Evolutionary conservation across 2,888 invertebrate species (phyloP).

Genomic region (Anthrax anthrax): DNA sequence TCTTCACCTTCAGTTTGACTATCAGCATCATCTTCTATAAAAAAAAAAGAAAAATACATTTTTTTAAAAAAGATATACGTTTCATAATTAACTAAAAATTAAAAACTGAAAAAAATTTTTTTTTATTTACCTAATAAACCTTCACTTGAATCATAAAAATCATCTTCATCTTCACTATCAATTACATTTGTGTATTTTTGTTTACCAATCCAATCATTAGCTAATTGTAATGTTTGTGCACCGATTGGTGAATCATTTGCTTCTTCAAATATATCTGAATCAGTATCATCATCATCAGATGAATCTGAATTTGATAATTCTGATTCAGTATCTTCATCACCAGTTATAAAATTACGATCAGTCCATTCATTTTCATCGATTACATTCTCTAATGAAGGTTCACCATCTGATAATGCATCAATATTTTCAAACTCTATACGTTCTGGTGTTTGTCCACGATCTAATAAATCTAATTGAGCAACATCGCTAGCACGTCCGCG

Average conservation of each 20-base stretch:
- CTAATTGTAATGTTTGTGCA: slow-evolving; percentile 50
- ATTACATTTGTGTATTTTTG: slow-evolving; percentile 37
- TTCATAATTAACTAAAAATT: not conserved
- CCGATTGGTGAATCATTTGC: slow-evolving; percentile 42
- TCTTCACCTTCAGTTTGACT: slow-evolving; percentile 64
- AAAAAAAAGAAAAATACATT: slow-evolving; percentile 1
- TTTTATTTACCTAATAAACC: slow-evolving; percentile 31
- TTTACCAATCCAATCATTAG: slow-evolving; percentile 51
- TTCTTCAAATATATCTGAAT: slow-evolving; percentile 52
- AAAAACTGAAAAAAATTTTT: slow-evolving; percentile 4
- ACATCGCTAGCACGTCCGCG: slow-evolving; percentile 30
- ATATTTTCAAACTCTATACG: slow-evolving; percentile 67
- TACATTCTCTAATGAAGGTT: slow-evolving; percentile 50
- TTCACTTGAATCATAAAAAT: slow-evolving; percentile 35
- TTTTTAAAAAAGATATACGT: not conserved
- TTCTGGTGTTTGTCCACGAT: slow-evolving; percentile 54
- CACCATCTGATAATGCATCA: slow-evolving; percentile 46
- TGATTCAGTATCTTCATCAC: slow-evolving; percentile 59
- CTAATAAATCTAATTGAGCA: slow-evolving; percentile 26
- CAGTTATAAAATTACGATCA: slow-evolving; percentile 77
- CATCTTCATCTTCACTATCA: slow-evolving; percentile 30
- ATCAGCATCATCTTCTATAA: slow-evolving; percentile 46
- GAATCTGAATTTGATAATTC: slow-evolving; percentile 37
- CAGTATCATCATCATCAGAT: slow-evolving; percentile 47
- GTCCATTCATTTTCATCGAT: slow-evolving; percentile 96